Conservation (phyloP, 92 coral and sea anemone genomes). For the Scolanthus callimorphus region DNA sequence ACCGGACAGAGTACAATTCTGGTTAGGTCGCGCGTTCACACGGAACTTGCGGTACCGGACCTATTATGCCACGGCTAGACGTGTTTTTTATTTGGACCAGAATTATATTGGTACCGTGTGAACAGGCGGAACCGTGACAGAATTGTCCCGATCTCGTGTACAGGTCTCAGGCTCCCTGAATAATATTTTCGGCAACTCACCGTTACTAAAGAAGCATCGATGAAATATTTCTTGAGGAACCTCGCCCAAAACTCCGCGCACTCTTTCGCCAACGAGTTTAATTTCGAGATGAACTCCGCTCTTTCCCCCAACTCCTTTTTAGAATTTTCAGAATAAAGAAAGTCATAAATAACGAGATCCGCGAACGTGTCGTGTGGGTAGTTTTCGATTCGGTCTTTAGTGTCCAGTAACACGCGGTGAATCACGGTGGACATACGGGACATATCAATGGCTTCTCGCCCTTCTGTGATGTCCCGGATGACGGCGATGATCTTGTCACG, state of each 20-base stretch:
- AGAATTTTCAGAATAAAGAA: slow-evolving; percentile 62
- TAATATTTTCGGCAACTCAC: too few species aligned
- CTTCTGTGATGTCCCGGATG: slow-evolving; percentile 50
- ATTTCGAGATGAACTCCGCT: slow-evolving; percentile 48
- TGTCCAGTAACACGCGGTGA: slow-evolving; percentile 77
- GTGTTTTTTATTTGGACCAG: too few species aligned
- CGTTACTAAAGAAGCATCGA: slow-evolving; percentile 53
- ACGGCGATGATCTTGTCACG: slow-evolving; percentile 75
- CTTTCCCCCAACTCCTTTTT: slow-evolving; percentile 63
- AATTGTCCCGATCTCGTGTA: too few species aligned
- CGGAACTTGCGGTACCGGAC: too few species aligned
- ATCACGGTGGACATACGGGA: slow-evolving; percentile 80
- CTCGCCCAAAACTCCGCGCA: slow-evolving; percentile 68
- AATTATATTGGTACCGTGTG: too few species aligned
- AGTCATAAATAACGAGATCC: slow-evolving; percentile 70
- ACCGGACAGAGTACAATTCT: too few species aligned
- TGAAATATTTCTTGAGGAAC: slow-evolving; percentile 60
- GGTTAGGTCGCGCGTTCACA: too few species aligned
- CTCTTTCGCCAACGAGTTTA: slow-evolving; percentile 55
- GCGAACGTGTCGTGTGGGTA: slow-evolving; percentile 88
- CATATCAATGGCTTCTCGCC: slow-evolving; percentile 76
- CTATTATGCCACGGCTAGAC: too few species aligned
- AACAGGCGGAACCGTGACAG: too few species aligned
- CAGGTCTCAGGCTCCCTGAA: too few species aligned
- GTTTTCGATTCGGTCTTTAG: slow-evolving; percentile 82